Percentiles rank a stretch among this genome's conserved stretches.
These are phyloP conservation scores for Pandion haliaetus DNA, from an alignment of 2,113 vertebrate genomes.

Conservation along the genomic window DNA sequence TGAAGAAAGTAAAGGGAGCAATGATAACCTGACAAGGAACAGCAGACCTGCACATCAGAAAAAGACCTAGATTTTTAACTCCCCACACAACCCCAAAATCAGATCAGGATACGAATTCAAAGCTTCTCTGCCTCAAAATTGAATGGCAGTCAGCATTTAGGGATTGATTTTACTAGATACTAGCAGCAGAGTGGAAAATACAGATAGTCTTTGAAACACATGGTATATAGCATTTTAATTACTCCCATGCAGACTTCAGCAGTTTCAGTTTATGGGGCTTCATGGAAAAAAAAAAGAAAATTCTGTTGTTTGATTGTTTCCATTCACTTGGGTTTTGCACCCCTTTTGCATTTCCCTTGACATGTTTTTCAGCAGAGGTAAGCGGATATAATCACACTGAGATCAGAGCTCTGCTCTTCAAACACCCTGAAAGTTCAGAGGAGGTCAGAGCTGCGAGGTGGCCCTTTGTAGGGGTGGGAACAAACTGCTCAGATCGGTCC, in stretches of 20 bases:
- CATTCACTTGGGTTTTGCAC: neutral
- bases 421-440: neutral
- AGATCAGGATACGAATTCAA: neutral
- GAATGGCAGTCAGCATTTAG: neutral
- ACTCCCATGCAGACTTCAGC: neutral
- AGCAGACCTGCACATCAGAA: neutral
- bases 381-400: neutral
- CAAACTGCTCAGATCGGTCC: neutral
- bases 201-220: neutral
- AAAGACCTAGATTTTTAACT: neutral
- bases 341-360: neutral
- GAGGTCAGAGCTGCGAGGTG: neutral
- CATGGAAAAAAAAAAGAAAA: neutral
- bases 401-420: neutral
- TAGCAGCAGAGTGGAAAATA: constrained; percentile 30
- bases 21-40: neutral
- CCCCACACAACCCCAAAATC: neutral
- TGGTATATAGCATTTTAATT: neutral
- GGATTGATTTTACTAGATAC: neutral
- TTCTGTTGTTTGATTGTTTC: neutral
- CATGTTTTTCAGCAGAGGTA: neutral
- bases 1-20: neutral
- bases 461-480: neutral
- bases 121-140: neutral
- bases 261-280: constrained; percentile 13